phyloP scores from a whole-genome alignment of 2,797 vertebrate genomes.

The Astyanax mexicanus region DNA sequence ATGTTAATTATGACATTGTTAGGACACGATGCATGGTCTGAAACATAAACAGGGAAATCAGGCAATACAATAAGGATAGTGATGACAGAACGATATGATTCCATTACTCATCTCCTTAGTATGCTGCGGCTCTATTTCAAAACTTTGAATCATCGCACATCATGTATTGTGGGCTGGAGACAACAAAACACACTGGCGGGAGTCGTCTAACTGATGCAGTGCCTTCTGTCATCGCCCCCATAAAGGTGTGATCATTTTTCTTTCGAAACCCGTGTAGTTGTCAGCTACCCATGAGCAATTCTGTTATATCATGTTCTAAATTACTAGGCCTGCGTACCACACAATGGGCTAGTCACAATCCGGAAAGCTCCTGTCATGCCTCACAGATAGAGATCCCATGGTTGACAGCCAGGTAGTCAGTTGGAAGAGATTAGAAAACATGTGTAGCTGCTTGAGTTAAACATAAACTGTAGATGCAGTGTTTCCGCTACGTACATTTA shows the following conservation, averaged over 20 bases:
- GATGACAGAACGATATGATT: conserved; percentile 3
- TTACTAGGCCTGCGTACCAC: conserved; percentile 3
- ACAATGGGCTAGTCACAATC: conserved; percentile 12
- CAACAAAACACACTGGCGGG: background rate
- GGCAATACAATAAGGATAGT: background rate
- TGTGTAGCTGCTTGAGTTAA: too few species aligned
- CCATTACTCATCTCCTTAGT: conserved; percentile 20
- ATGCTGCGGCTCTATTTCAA: conserved; percentile 10
- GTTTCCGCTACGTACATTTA: too few species aligned
- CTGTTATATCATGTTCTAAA: background rate
- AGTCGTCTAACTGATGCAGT: background rate
- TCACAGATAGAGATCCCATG: background rate
- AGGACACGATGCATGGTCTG: background rate
- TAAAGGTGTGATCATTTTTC: conserved; percentile 25
- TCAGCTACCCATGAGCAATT: conserved; percentile 21
- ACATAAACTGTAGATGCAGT: too few species aligned
- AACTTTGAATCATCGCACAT: background rate
- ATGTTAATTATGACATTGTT: background rate
- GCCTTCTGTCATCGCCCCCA: background rate
- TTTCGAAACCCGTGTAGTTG: conserved; percentile 14
- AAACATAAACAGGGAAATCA: background rate
- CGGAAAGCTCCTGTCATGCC: conserved; percentile 12
- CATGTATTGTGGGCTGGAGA: conserved; percentile 4
- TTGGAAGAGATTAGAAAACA: background rate
- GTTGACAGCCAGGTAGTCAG: background rate